These are phyloP conservation scores for Phalacrocorax pelagicus DNA, from an alignment of 2,113 vertebrate species.

Conservation along the genomic window DNA sequence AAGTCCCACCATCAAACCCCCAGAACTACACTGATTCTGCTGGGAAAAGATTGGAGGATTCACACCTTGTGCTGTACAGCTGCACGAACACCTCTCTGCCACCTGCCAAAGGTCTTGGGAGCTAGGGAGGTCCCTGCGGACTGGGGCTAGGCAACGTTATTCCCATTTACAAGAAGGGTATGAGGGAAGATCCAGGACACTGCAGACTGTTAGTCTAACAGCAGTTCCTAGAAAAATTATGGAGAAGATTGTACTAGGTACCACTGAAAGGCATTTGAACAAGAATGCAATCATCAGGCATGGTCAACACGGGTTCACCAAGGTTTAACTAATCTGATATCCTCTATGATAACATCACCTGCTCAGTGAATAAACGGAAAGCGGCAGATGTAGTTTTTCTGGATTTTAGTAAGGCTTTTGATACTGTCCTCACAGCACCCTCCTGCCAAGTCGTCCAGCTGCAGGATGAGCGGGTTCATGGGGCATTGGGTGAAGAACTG, in stretches of 20 bases:
- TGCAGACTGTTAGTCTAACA: not conserved
- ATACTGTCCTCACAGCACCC: not conserved
- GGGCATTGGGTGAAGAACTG: not conserved
- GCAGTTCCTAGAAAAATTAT: not conserved
- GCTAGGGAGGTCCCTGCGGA: not conserved
- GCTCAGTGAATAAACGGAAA: not conserved
- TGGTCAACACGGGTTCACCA: not conserved
- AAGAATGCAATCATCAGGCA: not conserved
- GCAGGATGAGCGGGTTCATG: fast-evolving
- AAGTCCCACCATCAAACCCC: not conserved
- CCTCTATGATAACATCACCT: not conserved
- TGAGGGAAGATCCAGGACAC: not conserved
- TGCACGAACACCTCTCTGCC: not conserved
- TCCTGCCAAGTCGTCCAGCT: not conserved
- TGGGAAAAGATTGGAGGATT: fast-evolving
- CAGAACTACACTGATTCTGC: not conserved
- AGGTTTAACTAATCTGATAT: not conserved
- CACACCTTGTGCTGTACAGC: not conserved
- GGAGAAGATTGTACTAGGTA: not conserved
- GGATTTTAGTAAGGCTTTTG: not conserved
- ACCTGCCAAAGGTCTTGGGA: too few species aligned
- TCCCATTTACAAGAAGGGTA: not conserved
- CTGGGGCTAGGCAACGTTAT: not conserved
- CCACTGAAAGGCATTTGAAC: not conserved
- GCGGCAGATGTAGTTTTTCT: not conserved